Percentiles rank a stretch among this genome's conserved stretches.
Conservation (phyloP, 2,888 invertebrate species). For the Sesamia inferens region DNA sequence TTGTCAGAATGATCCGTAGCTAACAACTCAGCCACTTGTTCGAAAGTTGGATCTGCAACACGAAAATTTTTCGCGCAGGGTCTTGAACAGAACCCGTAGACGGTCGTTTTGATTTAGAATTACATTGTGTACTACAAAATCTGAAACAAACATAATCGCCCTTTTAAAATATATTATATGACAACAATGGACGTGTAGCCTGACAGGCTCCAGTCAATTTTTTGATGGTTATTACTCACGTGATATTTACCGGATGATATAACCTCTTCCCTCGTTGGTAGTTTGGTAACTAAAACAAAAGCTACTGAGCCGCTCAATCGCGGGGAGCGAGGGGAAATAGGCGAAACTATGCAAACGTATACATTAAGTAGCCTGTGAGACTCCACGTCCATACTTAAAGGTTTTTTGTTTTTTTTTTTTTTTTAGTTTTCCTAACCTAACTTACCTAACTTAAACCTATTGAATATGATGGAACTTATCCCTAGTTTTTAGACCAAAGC, state of each 20-base stretch:
- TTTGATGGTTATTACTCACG: not conserved
- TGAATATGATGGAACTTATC: no score
- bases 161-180: conserved; percentile 2
- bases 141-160: not conserved
- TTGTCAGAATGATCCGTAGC: conserved; percentile 4
- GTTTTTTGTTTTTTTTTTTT: no score
- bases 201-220: conserved; percentile 5
- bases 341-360: no score
- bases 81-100: conserved; percentile 5
- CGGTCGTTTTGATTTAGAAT: conserved; percentile 8
- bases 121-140: not conserved
- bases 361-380: no score
- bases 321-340: not conserved
- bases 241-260: conserved; percentile 1
- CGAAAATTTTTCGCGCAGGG: not conserved
- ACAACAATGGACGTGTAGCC: conserved; percentile 8
- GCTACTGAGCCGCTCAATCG: conserved; percentile 8
- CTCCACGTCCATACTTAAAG: no score
- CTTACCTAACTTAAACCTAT: no score
- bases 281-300: conserved; percentile 5
- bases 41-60: conserved; percentile 3
- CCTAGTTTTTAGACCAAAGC: no score
- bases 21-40: conserved; percentile 9
- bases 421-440: no score
- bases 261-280: conserved; percentile 5